A percentile compares a stretch with the other conserved stretches of the same genome.
These are phyloP conservation scores for Glaucomys volans DNA, from an alignment of 2,113 vertebrate genomes.

Conservation along the genomic window DNA sequence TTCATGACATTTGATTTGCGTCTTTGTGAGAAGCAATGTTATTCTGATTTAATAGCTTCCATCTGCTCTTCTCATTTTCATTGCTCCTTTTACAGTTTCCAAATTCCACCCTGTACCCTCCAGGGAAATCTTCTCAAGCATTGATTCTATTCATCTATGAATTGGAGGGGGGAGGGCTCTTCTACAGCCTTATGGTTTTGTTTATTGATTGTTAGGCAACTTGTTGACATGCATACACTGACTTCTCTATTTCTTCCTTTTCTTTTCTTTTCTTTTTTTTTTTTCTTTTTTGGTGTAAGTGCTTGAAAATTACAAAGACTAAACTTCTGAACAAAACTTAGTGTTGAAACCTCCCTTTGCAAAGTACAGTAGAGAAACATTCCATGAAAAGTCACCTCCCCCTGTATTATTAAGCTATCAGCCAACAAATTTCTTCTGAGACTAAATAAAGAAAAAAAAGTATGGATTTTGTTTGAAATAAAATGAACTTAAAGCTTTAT, in stretches of 20 bases:
- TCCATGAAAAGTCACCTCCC: slow-evolving; percentile 62
- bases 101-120: slow-evolving; percentile 74
- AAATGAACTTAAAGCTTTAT: slow-evolving; percentile 72
- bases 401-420: slow-evolving; percentile 77
- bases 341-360: not conserved
- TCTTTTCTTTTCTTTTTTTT: not conserved
- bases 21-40: slow-evolving; percentile 74
- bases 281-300: not conserved
- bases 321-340: slow-evolving; percentile 14
- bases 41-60: slow-evolving; percentile 76
- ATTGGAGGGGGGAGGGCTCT: not conserved
- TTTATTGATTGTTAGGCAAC: slow-evolving; percentile 76
- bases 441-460: slow-evolving; percentile 79
- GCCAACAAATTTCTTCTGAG: slow-evolving; percentile 77
- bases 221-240: slow-evolving; percentile 69
- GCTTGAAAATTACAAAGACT: not conserved
- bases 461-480: slow-evolving; percentile 82
- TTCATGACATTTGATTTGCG: slow-evolving; percentile 81
- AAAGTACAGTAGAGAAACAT: not conserved
- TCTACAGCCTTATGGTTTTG: slow-evolving; percentile 72
- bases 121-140: slow-evolving; percentile 80
- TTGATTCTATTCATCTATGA: slow-evolving; percentile 79
- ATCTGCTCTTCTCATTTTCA: slow-evolving; percentile 62
- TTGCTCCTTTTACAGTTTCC: slow-evolving; percentile 77
- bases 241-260: not conserved